Evolutionary conservation across 1,140 invertebrate species (phyloP).

Genomic region (Teleogryllus occipitalis): DNA sequence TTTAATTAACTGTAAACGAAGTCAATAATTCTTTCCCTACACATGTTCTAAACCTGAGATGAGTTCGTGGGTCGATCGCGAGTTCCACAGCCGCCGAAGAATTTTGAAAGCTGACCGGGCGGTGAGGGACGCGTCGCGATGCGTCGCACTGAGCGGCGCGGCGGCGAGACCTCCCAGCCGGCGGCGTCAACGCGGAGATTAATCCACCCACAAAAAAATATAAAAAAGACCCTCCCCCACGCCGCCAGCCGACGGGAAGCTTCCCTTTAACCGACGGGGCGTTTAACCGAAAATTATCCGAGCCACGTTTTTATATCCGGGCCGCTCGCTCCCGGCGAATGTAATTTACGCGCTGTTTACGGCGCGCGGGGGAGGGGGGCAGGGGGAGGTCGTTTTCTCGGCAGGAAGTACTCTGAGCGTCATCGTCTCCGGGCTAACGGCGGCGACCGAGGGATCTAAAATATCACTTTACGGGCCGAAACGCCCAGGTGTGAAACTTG

Average conservation of each 20-base stretch:
- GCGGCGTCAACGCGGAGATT: neutral
- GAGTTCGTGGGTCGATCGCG: no score
- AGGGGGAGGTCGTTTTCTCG: neutral
- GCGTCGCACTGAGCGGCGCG: no score
- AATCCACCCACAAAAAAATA: neutral
- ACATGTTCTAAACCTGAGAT: no score
- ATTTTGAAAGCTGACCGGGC: neutral
- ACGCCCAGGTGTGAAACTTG: neutral
- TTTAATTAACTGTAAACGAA: no score
- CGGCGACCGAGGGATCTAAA: neutral
- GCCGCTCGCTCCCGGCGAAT: neutral
- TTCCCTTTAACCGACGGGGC: constrained; percentile 2
- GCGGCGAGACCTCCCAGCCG: neutral
- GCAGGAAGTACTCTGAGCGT: neutral
- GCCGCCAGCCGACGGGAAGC: neutral
- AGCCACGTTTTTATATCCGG: neutral
- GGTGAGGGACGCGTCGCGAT: neutral
- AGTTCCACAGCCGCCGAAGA: no score
- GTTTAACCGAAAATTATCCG: constrained; percentile 1
- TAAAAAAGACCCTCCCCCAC: neutral
- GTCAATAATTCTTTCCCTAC: no score
- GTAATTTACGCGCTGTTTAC: constrained; percentile 4
- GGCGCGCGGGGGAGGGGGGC: no score
- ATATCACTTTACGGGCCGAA: neutral
- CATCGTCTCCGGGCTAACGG: neutral